phyloP scores from a whole-genome alignment of 30 jellyfish, hydroid and myxozoan genomes.

The Nemopilema nomurai region DNA sequence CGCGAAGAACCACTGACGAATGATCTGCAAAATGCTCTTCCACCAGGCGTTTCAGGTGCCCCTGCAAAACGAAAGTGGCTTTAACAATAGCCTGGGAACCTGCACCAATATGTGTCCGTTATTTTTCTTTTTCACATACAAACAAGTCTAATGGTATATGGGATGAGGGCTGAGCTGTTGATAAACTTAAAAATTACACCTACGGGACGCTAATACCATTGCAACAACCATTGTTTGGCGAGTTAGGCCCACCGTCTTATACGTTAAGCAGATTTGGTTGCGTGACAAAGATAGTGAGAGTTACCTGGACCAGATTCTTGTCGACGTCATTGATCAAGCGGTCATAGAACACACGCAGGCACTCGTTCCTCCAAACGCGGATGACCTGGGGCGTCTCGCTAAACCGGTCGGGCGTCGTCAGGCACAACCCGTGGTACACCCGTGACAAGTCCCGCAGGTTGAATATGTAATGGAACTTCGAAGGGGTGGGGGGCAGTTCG shows the following conservation, averaged over 20 bases:
- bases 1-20: slow-evolving; percentile 65
- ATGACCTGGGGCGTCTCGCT: slow-evolving; percentile 66
- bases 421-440: slow-evolving; percentile 93
- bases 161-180: too few species aligned
- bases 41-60: slow-evolving; percentile 45
- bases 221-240: too few species aligned
- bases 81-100: too few species aligned
- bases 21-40: slow-evolving; percentile 80
- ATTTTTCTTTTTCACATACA: too few species aligned
- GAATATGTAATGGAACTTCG: slow-evolving; percentile 98
- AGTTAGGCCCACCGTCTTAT: too few species aligned
- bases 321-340: slow-evolving; percentile 84
- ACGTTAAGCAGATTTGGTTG: too few species aligned
- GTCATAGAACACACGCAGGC: slow-evolving; percentile 91
- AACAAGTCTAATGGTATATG: too few species aligned
- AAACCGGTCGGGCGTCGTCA: slow-evolving; percentile 95
- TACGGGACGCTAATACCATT: too few species aligned
- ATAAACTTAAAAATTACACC: too few species aligned
- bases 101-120: too few species aligned
- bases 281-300: neutral
- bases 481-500: slow-evolving; percentile 99
- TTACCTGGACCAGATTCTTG: slow-evolving; percentile 91
- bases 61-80: slow-evolving; percentile 46
- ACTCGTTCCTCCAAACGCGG: slow-evolving; percentile 98
- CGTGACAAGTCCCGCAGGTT: slow-evolving; percentile 97